Evolutionary conservation across 2,888 invertebrate species (phyloP).

Genomic region (Drosophila birchii): DNA sequence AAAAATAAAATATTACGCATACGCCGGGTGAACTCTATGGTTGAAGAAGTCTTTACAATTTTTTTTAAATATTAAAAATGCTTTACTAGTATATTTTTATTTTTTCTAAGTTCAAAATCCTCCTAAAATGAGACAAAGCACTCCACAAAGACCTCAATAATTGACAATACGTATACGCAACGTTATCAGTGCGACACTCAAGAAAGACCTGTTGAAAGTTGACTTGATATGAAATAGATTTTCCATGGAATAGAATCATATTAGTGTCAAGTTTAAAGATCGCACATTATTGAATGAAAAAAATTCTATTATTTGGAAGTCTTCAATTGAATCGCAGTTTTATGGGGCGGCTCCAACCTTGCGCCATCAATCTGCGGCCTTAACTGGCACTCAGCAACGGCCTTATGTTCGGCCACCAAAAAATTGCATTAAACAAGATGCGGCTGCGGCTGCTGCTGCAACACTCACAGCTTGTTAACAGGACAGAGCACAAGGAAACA

Average conservation of each 20-base stretch:
- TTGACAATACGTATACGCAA: slow-evolving; percentile 33
- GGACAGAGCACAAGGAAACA: slow-evolving; percentile 61
- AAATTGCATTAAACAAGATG: slow-evolving; percentile 33
- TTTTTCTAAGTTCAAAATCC: background rate
- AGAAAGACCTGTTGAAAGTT: background rate
- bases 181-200: slow-evolving; percentile 19
- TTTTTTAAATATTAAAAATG: background rate
- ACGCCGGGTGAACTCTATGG: slow-evolving; percentile 67
- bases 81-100: background rate
- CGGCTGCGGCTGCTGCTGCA: slow-evolving; percentile 25
- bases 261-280: slow-evolving; percentile 26
- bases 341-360: slow-evolving; percentile 29
- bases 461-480: slow-evolving; percentile 67
- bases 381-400: slow-evolving; percentile 19
- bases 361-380: slow-evolving; percentile 32
- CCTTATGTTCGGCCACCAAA: background rate
- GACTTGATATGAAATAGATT: slow-evolving; percentile 17
- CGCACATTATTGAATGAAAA: background rate
- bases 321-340: slow-evolving; percentile 3
- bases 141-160: background rate
- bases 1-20: slow-evolving; percentile 56
- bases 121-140: background rate
- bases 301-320: slow-evolving; percentile 9
- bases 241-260: slow-evolving; percentile 7
- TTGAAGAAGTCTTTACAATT: slow-evolving; percentile 52